Percentiles rank a stretch among this genome's conserved stretches.
phyloP scores from a whole-genome alignment of 2,888 invertebrate genomes.

The Napeogenes inachia region DNA sequence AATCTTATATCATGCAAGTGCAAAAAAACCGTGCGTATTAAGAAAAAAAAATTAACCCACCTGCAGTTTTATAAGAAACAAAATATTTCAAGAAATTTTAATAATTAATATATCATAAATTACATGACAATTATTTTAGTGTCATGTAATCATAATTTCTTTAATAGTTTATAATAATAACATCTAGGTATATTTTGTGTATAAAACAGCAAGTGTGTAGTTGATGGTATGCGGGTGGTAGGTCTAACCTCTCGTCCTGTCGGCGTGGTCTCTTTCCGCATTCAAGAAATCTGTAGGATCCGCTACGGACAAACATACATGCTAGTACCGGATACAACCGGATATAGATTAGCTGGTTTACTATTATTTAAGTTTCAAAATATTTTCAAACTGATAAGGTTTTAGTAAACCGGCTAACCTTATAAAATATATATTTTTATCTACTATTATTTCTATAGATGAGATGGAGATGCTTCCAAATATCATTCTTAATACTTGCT shows the following conservation, averaged over 20 bases:
- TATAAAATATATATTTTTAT: too few relatives aligned
- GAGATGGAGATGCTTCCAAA: too few relatives aligned
- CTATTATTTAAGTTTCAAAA: too few relatives aligned
- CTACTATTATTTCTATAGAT: too few relatives aligned
- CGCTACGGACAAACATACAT: conserved; percentile 42
- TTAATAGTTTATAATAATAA: not conserved
- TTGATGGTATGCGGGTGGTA: not conserved
- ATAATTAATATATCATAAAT: too few relatives aligned
- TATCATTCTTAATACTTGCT: too few relatives aligned
- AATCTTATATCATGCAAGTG: not conserved
- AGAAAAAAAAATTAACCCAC: not conserved
- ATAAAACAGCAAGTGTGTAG: not conserved
- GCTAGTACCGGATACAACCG: conserved; percentile 9
- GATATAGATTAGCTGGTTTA: not conserved
- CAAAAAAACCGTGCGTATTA: not conserved
- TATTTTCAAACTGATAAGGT: too few relatives aligned
- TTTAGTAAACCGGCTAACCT: too few relatives aligned
- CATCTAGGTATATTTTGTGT: not conserved
- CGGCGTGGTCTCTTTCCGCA: conserved; percentile 63
- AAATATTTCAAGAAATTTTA: not conserved
- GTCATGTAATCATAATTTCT: too few relatives aligned
- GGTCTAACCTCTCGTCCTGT: conserved; percentile 62
- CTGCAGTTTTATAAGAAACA: not conserved
- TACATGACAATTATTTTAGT: too few relatives aligned
- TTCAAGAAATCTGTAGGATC: conserved; percentile 69